phyloP scores from a whole-genome alignment of 1,140 invertebrate species.

The Drosophila rhopaloa region DNA sequence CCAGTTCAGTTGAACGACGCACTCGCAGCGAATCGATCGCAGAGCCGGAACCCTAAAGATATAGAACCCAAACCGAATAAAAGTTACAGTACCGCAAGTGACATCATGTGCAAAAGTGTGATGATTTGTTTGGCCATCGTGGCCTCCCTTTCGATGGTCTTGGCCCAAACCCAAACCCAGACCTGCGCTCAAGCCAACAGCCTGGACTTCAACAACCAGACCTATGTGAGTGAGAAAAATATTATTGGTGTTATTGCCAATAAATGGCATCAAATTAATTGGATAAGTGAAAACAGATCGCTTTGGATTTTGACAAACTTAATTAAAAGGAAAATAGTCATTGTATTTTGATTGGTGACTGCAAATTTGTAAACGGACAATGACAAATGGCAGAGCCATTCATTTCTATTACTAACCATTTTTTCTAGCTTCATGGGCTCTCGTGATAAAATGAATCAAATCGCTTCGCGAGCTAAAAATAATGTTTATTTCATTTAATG shows the following conservation, averaged over 20 bases:
- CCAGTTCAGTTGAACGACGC: slow-evolving; percentile 45
- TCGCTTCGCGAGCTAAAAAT: no score
- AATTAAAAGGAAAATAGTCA: neutral
- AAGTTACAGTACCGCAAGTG: slow-evolving; percentile 4
- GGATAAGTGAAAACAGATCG: neutral
- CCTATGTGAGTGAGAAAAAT: slow-evolving; percentile 47
- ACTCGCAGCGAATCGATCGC: slow-evolving; percentile 41
- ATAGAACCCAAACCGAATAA: neutral
- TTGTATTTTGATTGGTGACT: neutral
- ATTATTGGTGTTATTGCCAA: neutral
- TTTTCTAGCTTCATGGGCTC: no score
- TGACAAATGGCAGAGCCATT: no score
- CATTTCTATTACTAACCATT: no score
- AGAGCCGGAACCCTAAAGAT: slow-evolving; percentile 3
- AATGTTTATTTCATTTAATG: no score
- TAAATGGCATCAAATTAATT: no score
- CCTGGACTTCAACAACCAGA: slow-evolving; percentile 51
- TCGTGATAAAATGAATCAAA: no score
- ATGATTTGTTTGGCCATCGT: slow-evolving; percentile 55
- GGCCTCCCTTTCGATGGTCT: slow-evolving; percentile 31
- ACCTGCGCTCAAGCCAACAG: neutral
- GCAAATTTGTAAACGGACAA: no score
- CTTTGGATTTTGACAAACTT: neutral
- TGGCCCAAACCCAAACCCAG: slow-evolving; percentile 13
- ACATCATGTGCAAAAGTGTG: slow-evolving; percentile 65